Conservation (phyloP, 2,113 vertebrate genomes). For the Mirza zaza region DNA sequence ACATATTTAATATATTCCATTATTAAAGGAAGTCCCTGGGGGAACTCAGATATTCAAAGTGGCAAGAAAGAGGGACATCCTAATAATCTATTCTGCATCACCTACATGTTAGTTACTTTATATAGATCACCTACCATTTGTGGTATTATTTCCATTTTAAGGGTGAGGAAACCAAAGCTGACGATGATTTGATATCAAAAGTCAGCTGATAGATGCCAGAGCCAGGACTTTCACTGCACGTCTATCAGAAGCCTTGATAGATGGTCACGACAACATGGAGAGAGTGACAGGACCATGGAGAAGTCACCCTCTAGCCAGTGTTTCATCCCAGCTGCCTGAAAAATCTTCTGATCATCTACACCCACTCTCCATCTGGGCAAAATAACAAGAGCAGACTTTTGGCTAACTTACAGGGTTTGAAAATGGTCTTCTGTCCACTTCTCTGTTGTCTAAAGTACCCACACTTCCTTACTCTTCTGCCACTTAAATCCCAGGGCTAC, state of each 20-base stretch:
- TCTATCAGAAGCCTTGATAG: not conserved
- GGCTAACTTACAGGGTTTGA: not conserved
- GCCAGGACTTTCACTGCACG: too few relatives aligned
- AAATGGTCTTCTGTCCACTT: not conserved
- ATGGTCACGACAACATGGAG: too few relatives aligned
- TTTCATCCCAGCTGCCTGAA: not conserved
- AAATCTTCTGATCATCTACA: not conserved
- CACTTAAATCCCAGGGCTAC: not conserved
- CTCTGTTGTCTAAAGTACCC: not conserved
- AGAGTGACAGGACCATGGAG: not conserved
- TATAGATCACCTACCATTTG: not conserved
- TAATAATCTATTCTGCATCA: not conserved
- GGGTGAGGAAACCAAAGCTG: not conserved
- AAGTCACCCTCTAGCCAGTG: not conserved
- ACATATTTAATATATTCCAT: not conserved
- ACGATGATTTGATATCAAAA: not conserved
- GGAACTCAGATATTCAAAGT: not conserved
- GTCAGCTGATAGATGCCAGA: not conserved
- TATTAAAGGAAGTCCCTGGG: not conserved
- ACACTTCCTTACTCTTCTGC: not conserved
- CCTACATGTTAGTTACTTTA: not conserved
- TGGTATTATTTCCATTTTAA: too few relatives aligned
- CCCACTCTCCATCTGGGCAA: not conserved
- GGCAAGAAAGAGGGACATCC: not conserved
- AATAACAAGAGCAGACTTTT: not conserved